phyloP scores from a whole-genome alignment of 1,140 invertebrate genomes.

The Chironomus striatipennis region DNA sequence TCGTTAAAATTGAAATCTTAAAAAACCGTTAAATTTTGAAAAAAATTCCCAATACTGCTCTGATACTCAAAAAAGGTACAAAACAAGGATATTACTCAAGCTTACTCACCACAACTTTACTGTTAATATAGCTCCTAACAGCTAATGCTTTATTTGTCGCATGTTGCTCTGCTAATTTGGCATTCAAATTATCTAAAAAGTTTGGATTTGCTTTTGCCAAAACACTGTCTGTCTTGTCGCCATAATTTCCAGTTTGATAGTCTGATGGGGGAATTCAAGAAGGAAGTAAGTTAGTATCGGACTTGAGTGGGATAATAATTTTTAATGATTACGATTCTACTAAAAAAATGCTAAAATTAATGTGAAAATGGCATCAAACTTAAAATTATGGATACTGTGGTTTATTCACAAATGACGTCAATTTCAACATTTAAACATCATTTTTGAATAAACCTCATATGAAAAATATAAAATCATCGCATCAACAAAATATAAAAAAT shows the following conservation, averaged over 20 bases:
- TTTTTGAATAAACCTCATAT: too few species aligned
- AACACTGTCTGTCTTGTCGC: slow-evolving; percentile 30
- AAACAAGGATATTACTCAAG: background rate
- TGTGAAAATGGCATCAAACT: background rate
- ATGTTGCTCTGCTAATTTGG: slow-evolving; percentile 58
- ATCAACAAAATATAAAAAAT: too few species aligned
- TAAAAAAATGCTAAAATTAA: background rate
- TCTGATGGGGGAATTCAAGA: background rate
- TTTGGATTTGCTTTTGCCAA: slow-evolving; percentile 44
- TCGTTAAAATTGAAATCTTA: too few species aligned
- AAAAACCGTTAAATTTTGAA: background rate
- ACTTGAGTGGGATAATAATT: background rate
- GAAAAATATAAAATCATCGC: too few species aligned
- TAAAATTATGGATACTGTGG: too few species aligned
- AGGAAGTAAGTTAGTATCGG: background rate
- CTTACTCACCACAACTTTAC: slow-evolving; percentile 50
- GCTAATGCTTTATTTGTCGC: slow-evolving; percentile 44
- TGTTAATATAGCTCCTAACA: slow-evolving; percentile 54
- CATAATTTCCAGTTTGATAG: background rate
- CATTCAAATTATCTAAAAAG: slow-evolving; percentile 67
- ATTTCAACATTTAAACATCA: too few species aligned
- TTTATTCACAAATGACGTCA: too few species aligned
- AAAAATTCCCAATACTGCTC: background rate
- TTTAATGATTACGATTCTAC: background rate
- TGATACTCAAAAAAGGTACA: background rate